Base-by-base conservation (phyloP, 2,888 invertebrate genomes). In the Tolmerus cingulatus region DNA sequence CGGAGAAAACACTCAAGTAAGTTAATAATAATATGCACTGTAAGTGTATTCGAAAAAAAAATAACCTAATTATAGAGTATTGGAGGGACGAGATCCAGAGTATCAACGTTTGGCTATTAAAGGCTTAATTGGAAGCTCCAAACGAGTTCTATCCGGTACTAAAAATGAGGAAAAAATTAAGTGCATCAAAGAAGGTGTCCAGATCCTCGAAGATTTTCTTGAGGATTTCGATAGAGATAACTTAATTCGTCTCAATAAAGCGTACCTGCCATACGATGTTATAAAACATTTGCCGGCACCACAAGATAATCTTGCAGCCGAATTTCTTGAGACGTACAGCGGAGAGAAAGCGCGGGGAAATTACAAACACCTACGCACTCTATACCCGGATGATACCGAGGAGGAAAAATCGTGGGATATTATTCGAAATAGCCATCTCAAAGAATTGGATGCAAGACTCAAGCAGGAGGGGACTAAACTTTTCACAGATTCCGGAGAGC, bases 91-190 rank as follows among this genome's bases (percentile, higher is more conserved):
- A 14, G 97, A 97, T 92, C 95, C 96, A 0, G 95, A 96, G 87
- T 97, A 96, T 91, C 96, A 96, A 92, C 95, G 94, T 90, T 92
- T 96, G 86, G 96, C 96, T 0, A 93, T 96, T 16, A 95, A 94
- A 90, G 96, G 96, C 0, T 93, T 96, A 4, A 93, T 96, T 30
- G 95, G 95, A 7, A 93, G 96, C 86, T 96, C 96, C 0, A 95
- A 96, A 90, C 93, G 96, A 40, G 96, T 96, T 0, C 93, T 96
- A 2, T 95, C 96, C 1, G 95, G 96, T 86, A 96, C 97, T 0
- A 95, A 95, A 89, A 96, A 96, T 90, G 95, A 96, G 90, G 95
- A 95, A 19, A 97, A 97, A 90, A 93, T 96, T 7, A 93, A 95
- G 87, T 95, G 96, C 90, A 96, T 97, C 88, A 95, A 95, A 89